Evolutionary conservation across 2,888 invertebrate species (phyloP), one percentile per base, ranked within the genome.

Genomic region (Noctua pronuba): DNA sequence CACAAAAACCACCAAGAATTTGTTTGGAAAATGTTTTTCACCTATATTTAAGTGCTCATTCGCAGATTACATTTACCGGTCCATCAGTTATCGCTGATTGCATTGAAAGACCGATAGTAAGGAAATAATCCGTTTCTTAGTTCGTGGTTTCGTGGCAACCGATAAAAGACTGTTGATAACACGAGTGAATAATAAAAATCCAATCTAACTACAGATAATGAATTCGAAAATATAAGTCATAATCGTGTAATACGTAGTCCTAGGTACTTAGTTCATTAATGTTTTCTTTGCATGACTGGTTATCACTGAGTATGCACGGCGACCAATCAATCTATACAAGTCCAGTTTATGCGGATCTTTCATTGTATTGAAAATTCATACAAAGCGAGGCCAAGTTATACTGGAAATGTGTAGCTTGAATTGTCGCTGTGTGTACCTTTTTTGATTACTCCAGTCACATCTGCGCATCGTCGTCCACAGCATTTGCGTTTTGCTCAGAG

Each of bases 71-170:
- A 65, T 55, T 24, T 49, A 49, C 28, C 44, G 41, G 38, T 52
- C 2, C 71, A 68, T 38, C 35, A 13, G 28, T 75, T 85, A 85
- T 83, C 83, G 21, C 4, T 68, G 66, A 72, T 65, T 21, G 60
- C 71, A 80, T 76, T 62, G 24, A 73, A 62, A 77, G 38, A 18
- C 21, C 38, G 71, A 77, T 79, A 73, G 67, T 80, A 71, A 52
- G 38, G 28, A 5, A 60, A 41, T 49, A 75, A 81, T 69, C 44
- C 62, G 41, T 73, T 85, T 75, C 52, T 67, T 73, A 16, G 55
- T 52, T 41, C 69, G 69, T 68, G 55, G 76, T 86, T 75, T 78
- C 83, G 75, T 88, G 80, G 81, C 80, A 82, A 88, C 86, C 76
- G 89, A 87, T 88, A 86, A 86, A 69, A 75, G 55, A 64, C 16